Percentiles rank a stretch among this genome's conserved stretches.
Evolutionary conservation across 2,888 invertebrate genomes (phyloP).

Genomic region (Agonopterix alstromeriana): DNA sequence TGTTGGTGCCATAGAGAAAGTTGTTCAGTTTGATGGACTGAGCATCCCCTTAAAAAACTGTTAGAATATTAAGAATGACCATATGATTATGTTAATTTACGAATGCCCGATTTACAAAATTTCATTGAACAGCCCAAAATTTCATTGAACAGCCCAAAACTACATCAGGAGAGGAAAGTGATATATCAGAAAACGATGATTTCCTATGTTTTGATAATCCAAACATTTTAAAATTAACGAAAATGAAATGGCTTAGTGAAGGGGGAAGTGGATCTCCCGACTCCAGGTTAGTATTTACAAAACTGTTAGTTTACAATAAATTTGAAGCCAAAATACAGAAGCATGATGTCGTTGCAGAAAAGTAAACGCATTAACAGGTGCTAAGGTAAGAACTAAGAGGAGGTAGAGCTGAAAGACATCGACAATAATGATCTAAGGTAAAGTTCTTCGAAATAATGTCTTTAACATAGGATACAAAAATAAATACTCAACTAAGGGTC

Average conservation of each 20-base stretch:
- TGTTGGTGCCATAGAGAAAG: too few species aligned
- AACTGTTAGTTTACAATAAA: background rate
- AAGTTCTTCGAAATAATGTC: background rate
- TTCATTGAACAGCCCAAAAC: conserved; percentile 24
- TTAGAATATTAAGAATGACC: too few species aligned
- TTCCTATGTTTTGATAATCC: conserved; percentile 27
- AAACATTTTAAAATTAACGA: conserved; percentile 51
- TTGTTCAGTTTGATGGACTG: too few species aligned
- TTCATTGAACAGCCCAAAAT: conserved; percentile 22
- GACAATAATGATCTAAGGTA: conserved; percentile 5
- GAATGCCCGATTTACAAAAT: too few species aligned
- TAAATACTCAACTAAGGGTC: background rate
- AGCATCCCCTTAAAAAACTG: too few species aligned
- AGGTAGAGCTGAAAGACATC: conserved; percentile 9
- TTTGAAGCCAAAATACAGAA: conserved; percentile 20
- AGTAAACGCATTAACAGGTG: conserved; percentile 59
- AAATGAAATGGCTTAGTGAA: conserved; percentile 65
- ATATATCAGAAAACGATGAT: conserved; percentile 23
- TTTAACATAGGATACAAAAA: background rate
- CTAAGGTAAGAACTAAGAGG: conserved; percentile 31
- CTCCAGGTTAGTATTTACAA: conserved; percentile 40
- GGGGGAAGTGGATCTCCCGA: conserved; percentile 36
- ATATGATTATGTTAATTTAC: too few species aligned
- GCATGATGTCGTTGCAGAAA: conserved; percentile 55
- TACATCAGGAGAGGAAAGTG: conserved; percentile 25